Conservation (phyloP, 2,113 vertebrate species). For the Vulpes lagopus region DNA sequence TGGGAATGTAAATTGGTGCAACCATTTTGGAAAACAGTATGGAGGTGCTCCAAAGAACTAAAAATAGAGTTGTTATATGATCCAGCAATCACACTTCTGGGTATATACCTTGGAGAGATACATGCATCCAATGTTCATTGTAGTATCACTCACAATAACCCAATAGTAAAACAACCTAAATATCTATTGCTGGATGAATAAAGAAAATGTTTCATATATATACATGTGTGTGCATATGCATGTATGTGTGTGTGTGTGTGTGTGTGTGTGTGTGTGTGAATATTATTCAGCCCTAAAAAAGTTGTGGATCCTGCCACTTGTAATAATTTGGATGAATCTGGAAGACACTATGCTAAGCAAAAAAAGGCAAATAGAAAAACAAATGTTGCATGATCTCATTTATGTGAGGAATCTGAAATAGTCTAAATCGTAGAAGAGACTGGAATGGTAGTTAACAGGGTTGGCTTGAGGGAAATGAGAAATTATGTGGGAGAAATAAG, state of each 20-base stretch:
- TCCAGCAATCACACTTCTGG: neutral
- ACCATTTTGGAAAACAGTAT: neutral
- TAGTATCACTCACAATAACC: neutral
- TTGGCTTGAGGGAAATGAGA: neutral
- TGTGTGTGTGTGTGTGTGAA: neutral
- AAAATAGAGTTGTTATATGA: neutral
- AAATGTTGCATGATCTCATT: neutral
- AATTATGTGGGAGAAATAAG: neutral
- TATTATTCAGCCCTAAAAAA: neutral
- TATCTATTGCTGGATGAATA: neutral
- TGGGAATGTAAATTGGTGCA: neutral
- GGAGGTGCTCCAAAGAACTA: neutral
- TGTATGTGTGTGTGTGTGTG: fast-evolving
- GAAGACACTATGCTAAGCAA: neutral
- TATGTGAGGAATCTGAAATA: neutral
- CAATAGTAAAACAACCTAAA: neutral
- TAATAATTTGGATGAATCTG: neutral
- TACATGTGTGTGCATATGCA: neutral
- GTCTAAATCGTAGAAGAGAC: neutral
- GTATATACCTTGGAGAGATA: neutral
- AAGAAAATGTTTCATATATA: neutral
- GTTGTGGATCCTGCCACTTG: neutral
- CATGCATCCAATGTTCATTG: neutral
- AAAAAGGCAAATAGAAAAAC: neutral
- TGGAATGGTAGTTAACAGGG: neutral